Evolutionary conservation across 1,140 invertebrate genomes (phyloP).

Genomic region (Calycopis cecrops): DNA sequence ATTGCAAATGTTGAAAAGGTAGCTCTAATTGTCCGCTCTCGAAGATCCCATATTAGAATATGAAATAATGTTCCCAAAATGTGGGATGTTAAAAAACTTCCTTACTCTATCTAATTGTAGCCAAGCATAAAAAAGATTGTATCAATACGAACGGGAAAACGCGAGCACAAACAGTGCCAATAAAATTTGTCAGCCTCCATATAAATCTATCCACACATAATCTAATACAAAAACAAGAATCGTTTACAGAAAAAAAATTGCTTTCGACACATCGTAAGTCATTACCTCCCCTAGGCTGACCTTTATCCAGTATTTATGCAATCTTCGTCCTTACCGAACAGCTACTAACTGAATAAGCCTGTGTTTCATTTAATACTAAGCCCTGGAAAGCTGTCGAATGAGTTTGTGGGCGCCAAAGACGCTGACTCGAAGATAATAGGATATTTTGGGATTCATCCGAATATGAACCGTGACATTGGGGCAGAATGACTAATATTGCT

Average conservation of each 20-base stretch:
- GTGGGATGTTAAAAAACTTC: too few species aligned
- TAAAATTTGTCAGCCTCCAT: neutral
- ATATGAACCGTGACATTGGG: slow-evolving; percentile 15
- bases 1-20: too few species aligned
- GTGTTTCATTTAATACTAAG: slow-evolving; percentile 58
- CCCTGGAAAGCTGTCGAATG: slow-evolving; percentile 50
- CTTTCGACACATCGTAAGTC: slow-evolving; percentile 21
- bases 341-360: slow-evolving; percentile 43
- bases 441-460: slow-evolving; percentile 25
- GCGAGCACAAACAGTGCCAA: too few species aligned
- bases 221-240: slow-evolving; percentile 10
- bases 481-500: slow-evolving; percentile 11
- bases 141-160: too few species aligned
- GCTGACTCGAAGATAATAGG: slow-evolving; percentile 50
- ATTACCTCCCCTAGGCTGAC: slow-evolving; percentile 20
- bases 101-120: too few species aligned
- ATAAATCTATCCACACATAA: slow-evolving; percentile 1
- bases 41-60: too few species aligned
- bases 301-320: slow-evolving; percentile 19
- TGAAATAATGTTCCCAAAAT: too few species aligned
- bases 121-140: too few species aligned
- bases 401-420: slow-evolving; percentile 47
- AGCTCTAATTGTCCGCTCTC: too few species aligned
- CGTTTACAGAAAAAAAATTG: slow-evolving; percentile 11
- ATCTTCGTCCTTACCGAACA: slow-evolving; percentile 34